Evolutionary conservation across 2,888 invertebrate species (phyloP).

Genomic region (Yponomeuta cagnagella): DNA sequence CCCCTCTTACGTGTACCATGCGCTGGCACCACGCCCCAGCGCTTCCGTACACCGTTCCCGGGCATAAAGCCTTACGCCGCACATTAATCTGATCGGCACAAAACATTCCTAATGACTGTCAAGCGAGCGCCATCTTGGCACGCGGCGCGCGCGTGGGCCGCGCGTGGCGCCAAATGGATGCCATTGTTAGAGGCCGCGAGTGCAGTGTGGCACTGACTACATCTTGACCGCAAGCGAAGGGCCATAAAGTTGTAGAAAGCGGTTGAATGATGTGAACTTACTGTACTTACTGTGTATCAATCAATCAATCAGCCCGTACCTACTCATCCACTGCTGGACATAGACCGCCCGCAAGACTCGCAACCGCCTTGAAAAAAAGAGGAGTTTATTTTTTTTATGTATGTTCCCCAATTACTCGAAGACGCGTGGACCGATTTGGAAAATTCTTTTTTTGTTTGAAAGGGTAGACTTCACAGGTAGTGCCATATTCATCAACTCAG

Average conservation of each 20-base stretch:
- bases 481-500: too few relatives aligned
- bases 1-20: not conserved
- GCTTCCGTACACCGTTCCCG: conserved; percentile 25
- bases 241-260: not conserved
- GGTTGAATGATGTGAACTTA: too few relatives aligned
- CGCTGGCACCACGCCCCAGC: conserved; percentile 27
- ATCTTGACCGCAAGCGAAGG: not conserved
- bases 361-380: too few relatives aligned
- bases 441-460: too few relatives aligned
- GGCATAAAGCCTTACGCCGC: conserved; percentile 20
- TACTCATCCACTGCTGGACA: too few relatives aligned
- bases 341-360: too few relatives aligned
- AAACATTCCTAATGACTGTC: conserved; percentile 39
- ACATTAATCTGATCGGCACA: conserved; percentile 57
- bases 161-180: conserved; percentile 35
- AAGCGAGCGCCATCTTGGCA: conserved; percentile 44
- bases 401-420: too few relatives aligned
- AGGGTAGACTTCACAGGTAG: too few relatives aligned
- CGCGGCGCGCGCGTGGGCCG: conserved; percentile 33
- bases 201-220: not conserved
- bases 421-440: too few relatives aligned
- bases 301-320: too few relatives aligned
- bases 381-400: too few relatives aligned
- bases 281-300: too few relatives aligned
- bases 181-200: conserved; percentile 34